A percentile compares a stretch with the other conserved stretches of the same genome.
These are phyloP conservation scores for Furnarius figulus DNA, from an alignment of 2,113 vertebrate genomes.

Conservation along the genomic window DNA sequence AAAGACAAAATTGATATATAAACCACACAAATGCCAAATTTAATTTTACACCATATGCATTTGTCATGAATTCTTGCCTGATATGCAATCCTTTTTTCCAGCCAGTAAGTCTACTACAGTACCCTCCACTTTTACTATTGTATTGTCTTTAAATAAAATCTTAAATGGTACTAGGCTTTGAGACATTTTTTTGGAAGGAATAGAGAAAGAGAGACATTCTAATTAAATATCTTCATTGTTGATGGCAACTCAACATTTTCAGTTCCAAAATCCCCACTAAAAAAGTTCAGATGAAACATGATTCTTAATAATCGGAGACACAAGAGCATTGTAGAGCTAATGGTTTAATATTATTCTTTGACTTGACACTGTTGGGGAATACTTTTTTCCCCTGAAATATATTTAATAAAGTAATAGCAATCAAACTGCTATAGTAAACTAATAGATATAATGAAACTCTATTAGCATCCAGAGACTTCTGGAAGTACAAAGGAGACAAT, in stretches of 20 bases:
- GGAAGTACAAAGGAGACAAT: constrained; percentile 1
- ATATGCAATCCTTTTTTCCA: not conserved
- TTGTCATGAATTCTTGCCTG: not conserved
- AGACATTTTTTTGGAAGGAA: not conserved
- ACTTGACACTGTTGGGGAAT: constrained; percentile 22
- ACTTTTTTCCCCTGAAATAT: constrained; percentile 16
- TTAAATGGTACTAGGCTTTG: not conserved
- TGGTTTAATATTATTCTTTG: constrained; percentile 42
- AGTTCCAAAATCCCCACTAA: not conserved
- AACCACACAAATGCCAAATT: not conserved
- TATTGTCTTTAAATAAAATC: not conserved
- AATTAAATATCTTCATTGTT: constrained; percentile 24
- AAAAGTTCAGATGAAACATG: constrained; percentile 60
- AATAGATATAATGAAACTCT: constrained; percentile 57
- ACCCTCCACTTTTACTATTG: not conserved
- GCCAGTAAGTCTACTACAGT: not conserved
- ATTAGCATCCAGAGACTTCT: constrained; percentile 21
- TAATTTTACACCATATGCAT: not conserved
- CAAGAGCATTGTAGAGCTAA: constrained; percentile 22
- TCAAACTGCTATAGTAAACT: constrained; percentile 56
- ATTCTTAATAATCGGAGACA: constrained; percentile 57
- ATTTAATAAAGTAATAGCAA: constrained; percentile 53
- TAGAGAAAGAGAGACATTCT: not conserved
- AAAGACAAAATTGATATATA: not conserved
- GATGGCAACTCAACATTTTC: not conserved